These are phyloP conservation scores for Cremastinae sp. DNA, from an alignment of 2,888 invertebrate species.

Conservation along the genomic window DNA sequence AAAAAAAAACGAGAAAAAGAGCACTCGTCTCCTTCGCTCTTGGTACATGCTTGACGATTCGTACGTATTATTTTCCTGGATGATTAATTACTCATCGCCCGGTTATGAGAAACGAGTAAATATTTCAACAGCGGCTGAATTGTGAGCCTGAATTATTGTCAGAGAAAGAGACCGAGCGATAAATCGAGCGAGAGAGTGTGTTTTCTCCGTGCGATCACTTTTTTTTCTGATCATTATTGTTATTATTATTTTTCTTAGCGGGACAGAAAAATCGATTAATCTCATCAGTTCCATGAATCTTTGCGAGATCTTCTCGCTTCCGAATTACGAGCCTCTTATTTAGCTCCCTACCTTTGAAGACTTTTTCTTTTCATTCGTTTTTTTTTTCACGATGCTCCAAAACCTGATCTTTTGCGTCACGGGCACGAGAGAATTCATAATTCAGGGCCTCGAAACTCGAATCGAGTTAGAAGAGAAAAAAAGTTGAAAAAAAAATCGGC, in stretches of 20 bases:
- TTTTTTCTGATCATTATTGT: constrained; percentile 16
- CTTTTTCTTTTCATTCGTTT: neutral
- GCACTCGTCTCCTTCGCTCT: neutral
- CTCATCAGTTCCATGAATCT: constrained; percentile 32
- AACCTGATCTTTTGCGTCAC: constrained; percentile 1
- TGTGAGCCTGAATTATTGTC: constrained; percentile 20
- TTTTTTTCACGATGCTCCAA: neutral
- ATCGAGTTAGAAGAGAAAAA: too few species aligned
- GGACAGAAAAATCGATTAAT: constrained; percentile 23
- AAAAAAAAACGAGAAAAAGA: neutral
- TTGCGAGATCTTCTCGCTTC: constrained; percentile 22
- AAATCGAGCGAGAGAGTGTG: neutral
- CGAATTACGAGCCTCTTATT: constrained; percentile 41
- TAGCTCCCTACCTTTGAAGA: neutral
- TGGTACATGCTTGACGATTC: constrained; percentile 5
- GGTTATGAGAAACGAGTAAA: constrained; percentile 13
- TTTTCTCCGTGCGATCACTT: constrained; percentile 5
- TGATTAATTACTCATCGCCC: constrained; percentile 37
- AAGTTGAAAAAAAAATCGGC: too few species aligned
- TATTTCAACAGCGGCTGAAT: constrained; percentile 30
- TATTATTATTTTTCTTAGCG: constrained; percentile 31
- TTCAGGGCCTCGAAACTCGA: neutral
- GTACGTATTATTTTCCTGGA: constrained; percentile 11
- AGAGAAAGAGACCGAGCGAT: constrained; percentile 8
- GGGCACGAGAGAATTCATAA: constrained; percentile 7